Base-by-base conservation (phyloP, 2,113 vertebrate species). In the Rhadina sibilatrix region DNA sequence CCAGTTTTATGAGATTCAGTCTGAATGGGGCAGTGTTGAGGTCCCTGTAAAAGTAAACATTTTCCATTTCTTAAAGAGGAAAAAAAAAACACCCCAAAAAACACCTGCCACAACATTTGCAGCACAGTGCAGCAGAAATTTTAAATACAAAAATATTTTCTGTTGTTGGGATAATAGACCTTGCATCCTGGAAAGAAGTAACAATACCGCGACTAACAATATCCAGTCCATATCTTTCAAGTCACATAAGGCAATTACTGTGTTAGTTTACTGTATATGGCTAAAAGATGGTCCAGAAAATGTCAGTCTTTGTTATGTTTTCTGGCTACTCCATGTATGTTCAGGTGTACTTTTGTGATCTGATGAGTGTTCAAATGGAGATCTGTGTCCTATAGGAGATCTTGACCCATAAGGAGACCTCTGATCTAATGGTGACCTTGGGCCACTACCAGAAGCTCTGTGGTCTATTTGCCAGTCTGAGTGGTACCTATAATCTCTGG, bases 131-230 rank as follows among this genome's bases (percentile, higher is more conserved):
- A 99, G 98, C 98, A 98, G 98, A 98, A 98, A 98, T 98, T 98
- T 99, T 98, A 99, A 98, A 99, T 99, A 99, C 98, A 99, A 99
- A 99, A 99, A 99, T 99, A 99, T 98, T 98, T 97, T 98, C 97
- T 97, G 94, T 96, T 98, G 96, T 98, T 97, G 98, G 98, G 98
- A 98, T 98, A 98, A 98, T 95, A 98, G 97, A 98, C 97, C 97
- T 98, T 98, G 97, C 96, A 98, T 98, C 97, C 97, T 98, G 97
- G 98, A 98, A 98, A 98, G 97, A 98, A 98, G 98, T 98, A 98
- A 98, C 98, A 98, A 98, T 98, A 98, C 98, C 94, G 97, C 97
- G 98, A 98, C 98, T 94, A 96, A 98, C 65, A 97, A 97, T 96
- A 98, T 98, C 98, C 98, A 98, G 98, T 98, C 98, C 93, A 88